Evolutionary conservation across 2,797 vertebrate genomes (phyloP), one percentile per base, ranked within the genome.

Genomic region (Scyliorhinus canicula): DNA sequence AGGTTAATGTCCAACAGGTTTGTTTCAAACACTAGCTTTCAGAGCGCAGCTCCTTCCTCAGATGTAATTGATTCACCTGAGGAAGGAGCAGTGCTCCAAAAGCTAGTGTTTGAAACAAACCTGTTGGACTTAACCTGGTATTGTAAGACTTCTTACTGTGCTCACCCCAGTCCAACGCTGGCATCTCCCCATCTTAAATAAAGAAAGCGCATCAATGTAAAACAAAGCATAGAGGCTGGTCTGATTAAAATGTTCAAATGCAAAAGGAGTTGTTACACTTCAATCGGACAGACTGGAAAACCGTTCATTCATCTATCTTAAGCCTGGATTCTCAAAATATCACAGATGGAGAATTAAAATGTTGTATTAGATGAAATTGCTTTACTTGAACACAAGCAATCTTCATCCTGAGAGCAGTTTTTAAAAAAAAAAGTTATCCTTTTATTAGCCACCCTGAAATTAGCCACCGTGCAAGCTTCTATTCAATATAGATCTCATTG

Each of bases 361-460:
- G 16, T 65, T 50, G 16, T 11, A 55, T 26, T 28, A 19, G 67
- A 71, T 50, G 44, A 65, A 91, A 60, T 9, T 44, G 88, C 60
- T 91, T 65, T 65, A n/a, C n/a, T 60, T 60, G 19, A 44, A 91
- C 57, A 63, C 1, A 2, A 63, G 88, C 88, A 44, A 65, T 65
- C 88, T 91, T 26, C 88, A 91, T 91, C 57, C 88, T 44, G 88
- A 91, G 86, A 40, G 88, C 5, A 44, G 24, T 82, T 82, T 6
- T 82, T 82, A 21, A 26, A 65, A 63, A 63, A 35, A 21, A 91
- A n/a, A 65, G 57, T 86, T 24, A 57, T 84, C 84, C 6, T 90
- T 88, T 88, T 60, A 65, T 91, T 44, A 91, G 19, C 88, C 88
- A 91, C 88, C 88, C 88, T 50, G 28, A 74, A 55, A n/a, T 35